These are phyloP conservation scores for Neosilurus mollespiculum DNA, from an alignment of 2,797 vertebrate species.

Conservation along the genomic window DNA sequence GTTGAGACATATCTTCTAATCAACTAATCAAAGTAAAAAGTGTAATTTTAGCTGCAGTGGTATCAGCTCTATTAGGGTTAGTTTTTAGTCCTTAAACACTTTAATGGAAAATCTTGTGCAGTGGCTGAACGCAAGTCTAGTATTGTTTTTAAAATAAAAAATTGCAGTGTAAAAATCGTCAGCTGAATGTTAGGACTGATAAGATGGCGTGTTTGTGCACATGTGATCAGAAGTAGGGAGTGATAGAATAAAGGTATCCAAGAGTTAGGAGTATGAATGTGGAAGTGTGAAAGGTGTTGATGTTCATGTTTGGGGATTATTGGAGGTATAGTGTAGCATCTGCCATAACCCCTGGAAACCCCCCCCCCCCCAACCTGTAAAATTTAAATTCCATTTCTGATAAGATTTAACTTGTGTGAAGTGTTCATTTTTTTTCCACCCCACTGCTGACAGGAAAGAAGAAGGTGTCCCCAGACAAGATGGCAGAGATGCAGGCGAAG, in stretches of 20 bases:
- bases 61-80: not conserved
- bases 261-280: not conserved
- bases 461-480: conserved; percentile 97
- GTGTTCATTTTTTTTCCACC: not conserved
- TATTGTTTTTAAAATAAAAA: not conserved
- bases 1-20: not conserved
- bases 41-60: not conserved
- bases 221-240: not conserved
- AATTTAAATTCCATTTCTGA: not conserved
- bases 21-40: not conserved
- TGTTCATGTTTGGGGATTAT: not conserved
- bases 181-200: not conserved
- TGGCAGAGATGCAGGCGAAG: conserved; percentile 98
- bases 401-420: not conserved
- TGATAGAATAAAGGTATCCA: not conserved
- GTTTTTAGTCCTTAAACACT: too few species aligned
- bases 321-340: not conserved
- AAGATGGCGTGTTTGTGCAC: not conserved
- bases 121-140: not conserved
- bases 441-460: conserved; percentile 81
- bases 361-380: too few species aligned
- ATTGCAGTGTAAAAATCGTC: not conserved
- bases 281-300: not conserved
- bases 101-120: not conserved
- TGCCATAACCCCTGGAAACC: too few species aligned